Base-by-base conservation (phyloP, 2,888 invertebrate genomes). In the Eubasilissa splendida region DNA sequence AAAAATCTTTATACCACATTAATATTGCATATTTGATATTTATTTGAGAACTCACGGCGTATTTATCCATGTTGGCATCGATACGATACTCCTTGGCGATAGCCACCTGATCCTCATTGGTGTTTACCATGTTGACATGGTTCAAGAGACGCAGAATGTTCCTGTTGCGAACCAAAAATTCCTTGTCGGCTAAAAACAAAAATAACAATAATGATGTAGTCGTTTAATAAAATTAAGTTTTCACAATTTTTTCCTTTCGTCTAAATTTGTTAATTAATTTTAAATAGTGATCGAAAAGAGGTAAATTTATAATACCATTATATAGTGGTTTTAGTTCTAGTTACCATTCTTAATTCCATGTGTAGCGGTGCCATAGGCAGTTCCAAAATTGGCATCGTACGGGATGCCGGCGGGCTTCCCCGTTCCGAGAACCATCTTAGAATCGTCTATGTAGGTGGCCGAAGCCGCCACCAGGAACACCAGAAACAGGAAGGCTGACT, bases 401-500 rank as follows among this genome's bases (percentile, higher is more conserved):
- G 4, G 42, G 4, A 7, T 42, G 7, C 4, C 7, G 42, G 3
- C 42, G 42, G 7, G 4, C 42, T 42, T 42, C 7, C 42, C 7
- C 3, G 42, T 42, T 4, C 42, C 42, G 42, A 42, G 42, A 7
- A 42, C 4, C 42, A 42, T 42, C 60, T 22, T 60, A 1, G n/a
- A 12, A 14, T 60, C 60, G 2, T 14, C 31, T n/a, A 14, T 60
- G 14, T 60, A 22, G 60, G 14, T 73, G 71, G 77, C 75, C 11
- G 22, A 52, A 9, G 80, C 80, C 58, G 79, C 78, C 58, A 63
- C 76, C 65, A 78, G 52, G 53, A 77, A 50, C 10, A 58, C 66
- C 33, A 79, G 58, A 14, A 82, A 79, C 56, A 83, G n/a, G 66
- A 82, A 75, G 54, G 81, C 22, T 53, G 75, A 79, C 80, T 81